phyloP scores from a whole-genome alignment of 2,113 vertebrate species.

The Trochalopteron elliotii region DNA sequence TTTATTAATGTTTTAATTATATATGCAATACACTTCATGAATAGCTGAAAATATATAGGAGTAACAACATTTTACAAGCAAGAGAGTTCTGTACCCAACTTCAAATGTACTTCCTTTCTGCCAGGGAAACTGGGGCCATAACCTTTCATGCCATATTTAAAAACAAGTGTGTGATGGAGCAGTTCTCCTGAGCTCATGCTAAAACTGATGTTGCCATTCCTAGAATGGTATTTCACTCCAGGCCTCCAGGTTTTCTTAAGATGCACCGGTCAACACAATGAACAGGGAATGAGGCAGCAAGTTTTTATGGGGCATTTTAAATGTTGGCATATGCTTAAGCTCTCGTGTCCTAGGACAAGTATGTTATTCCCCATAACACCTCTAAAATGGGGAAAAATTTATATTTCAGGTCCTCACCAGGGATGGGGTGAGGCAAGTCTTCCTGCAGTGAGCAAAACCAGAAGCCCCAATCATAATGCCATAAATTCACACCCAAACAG shows the following conservation, averaged over 20 bases:
- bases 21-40: constrained; percentile 44
- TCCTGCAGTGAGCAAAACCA: not conserved
- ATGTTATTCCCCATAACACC: not conserved
- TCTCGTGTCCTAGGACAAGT: not conserved
- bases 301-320: not conserved
- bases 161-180: not conserved
- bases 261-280: not conserved
- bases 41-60: constrained; percentile 33
- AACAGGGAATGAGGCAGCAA: not conserved
- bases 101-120: constrained; percentile 3
- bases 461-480: not conserved
- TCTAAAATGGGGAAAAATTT: not conserved
- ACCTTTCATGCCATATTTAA: not conserved
- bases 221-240: not conserved
- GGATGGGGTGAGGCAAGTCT: not conserved
- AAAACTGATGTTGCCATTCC: not conserved
- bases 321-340: not conserved
- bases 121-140: not conserved
- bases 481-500: not conserved
- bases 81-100: constrained; percentile 14
- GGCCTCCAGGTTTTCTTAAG: not conserved
- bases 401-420: too few relatives aligned
- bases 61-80: constrained; percentile 7
- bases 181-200: not conserved
- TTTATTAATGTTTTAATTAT: constrained; percentile 69